A percentile compares a stretch with the other conserved stretches of the same genome.
These are phyloP conservation scores for Salticus scenicus DNA, from an alignment of 2,888 invertebrate species.

Conservation along the genomic window DNA sequence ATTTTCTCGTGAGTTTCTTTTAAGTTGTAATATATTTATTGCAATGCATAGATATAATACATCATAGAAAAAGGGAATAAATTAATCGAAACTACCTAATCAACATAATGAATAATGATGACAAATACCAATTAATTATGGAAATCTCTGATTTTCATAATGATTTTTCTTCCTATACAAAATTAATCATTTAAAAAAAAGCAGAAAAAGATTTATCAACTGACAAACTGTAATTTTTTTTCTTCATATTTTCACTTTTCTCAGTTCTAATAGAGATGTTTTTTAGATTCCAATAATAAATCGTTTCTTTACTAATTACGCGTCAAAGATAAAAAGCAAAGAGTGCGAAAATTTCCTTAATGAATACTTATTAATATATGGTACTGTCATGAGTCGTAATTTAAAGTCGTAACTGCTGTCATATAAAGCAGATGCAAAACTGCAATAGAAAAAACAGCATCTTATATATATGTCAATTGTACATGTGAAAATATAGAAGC, in stretches of 20 bases:
- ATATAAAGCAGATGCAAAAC: too few relatives aligned
- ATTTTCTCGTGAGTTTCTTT: too few relatives aligned
- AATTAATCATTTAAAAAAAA: not conserved
- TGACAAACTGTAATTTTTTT: conserved; percentile 15
- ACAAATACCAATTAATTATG: not conserved
- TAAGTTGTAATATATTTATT: too few relatives aligned
- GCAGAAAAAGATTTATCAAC: not conserved
- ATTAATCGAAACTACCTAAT: not conserved
- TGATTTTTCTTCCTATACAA: not conserved
- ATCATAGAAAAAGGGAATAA: too few relatives aligned
- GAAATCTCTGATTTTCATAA: not conserved
- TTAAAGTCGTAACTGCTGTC: too few relatives aligned
- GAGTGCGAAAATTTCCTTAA: not conserved
- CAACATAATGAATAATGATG: not conserved
- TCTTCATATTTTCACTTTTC: not conserved
- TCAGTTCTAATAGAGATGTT: not conserved
- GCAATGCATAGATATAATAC: too few relatives aligned
- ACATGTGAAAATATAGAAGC: too few relatives aligned
- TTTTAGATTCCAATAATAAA: not conserved
- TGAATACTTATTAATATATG: not conserved
- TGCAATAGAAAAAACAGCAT: too few relatives aligned
- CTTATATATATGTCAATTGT: too few relatives aligned
- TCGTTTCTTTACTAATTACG: not conserved
- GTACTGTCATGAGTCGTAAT: too few relatives aligned
- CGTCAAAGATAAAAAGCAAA: not conserved